Percentiles rank a stretch among this genome's conserved stretches.
Conservation (phyloP, 2,113 vertebrate species). For the Heterocephalus glaber region DNA sequence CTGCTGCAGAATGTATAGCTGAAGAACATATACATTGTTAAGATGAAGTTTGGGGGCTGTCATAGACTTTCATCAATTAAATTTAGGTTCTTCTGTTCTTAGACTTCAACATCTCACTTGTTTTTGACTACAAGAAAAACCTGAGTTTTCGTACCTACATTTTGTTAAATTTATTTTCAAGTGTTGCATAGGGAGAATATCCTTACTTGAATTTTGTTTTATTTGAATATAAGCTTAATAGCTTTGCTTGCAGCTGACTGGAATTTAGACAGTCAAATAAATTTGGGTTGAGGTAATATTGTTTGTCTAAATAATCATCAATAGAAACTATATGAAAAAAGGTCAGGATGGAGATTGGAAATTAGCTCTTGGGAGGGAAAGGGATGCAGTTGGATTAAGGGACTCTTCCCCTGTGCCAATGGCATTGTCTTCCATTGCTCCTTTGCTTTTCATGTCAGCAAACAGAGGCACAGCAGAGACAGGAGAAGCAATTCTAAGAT, state of each 20-base stretch:
- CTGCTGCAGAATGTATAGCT: background rate
- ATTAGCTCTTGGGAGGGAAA: background rate
- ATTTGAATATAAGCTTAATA: conserved; percentile 21
- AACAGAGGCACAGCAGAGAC: background rate
- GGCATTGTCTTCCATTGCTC: background rate
- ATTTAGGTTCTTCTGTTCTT: background rate
- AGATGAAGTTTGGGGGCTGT: background rate
- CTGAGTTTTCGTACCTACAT: background rate
- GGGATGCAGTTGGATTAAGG: background rate
- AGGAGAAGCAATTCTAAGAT: background rate
- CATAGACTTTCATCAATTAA: background rate
- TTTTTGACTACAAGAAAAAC: conserved; percentile 31
- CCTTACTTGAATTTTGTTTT: background rate
- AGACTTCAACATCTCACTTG: background rate
- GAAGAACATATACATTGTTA: background rate
- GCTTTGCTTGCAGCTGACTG: background rate
- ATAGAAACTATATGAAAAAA: background rate
- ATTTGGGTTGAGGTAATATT: conserved; percentile 27
- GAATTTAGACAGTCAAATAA: conserved; percentile 46
- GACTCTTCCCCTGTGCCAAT: background rate
- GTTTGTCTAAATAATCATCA: conserved; percentile 52
- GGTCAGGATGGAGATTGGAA: conserved; percentile 49
- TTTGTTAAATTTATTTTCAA: conserved; percentile 60
- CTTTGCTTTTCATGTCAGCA: conserved; percentile 14
- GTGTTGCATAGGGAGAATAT: background rate